A percentile compares a stretch with the other conserved stretches of the same genome.
These are phyloP conservation scores for Dusona sp. DNA, from an alignment of 2,888 invertebrate genomes.

Conservation along the genomic window DNA sequence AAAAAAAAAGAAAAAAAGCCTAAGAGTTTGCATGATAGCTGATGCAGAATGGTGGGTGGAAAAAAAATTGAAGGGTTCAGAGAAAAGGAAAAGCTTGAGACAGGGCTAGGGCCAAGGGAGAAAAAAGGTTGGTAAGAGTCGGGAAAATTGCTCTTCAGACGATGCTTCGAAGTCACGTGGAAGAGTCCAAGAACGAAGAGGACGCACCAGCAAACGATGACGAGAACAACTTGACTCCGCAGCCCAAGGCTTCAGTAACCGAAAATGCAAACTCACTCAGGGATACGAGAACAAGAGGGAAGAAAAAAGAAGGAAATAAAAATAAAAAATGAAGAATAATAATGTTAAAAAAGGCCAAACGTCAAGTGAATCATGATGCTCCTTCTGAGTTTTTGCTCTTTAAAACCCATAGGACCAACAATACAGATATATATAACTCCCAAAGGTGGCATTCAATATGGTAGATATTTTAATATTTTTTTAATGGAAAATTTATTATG, in stretches of 20 bases:
- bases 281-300: slow-evolving; percentile 16
- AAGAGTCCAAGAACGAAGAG: slow-evolving; percentile 56
- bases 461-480: background rate
- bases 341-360: slow-evolving; percentile 35
- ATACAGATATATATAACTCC: slow-evolving; percentile 1
- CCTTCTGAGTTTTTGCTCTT: slow-evolving; percentile 11
- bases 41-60: slow-evolving; percentile 6
- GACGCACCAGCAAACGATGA: slow-evolving; percentile 33
- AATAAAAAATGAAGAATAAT: slow-evolving; percentile 1
- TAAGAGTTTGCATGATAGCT: slow-evolving; percentile 22
- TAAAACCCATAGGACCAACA: background rate
- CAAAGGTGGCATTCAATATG: background rate
- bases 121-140: slow-evolving; percentile 55
- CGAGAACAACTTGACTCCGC: slow-evolving; percentile 51
- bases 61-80: slow-evolving; percentile 45
- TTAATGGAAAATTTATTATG: too few relatives aligned
- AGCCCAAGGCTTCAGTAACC: slow-evolving; percentile 39
- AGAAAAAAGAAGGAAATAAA: slow-evolving; percentile 19
- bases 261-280: slow-evolving; percentile 65
- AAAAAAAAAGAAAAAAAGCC: background rate
- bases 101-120: slow-evolving; percentile 35
- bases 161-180: slow-evolving; percentile 69
- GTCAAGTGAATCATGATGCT: slow-evolving; percentile 35
- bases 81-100: slow-evolving; percentile 43
- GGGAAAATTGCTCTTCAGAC: slow-evolving; percentile 75